Conservation (phyloP, 2,797 vertebrate species). For the Anabacerthia variegaticeps region DNA sequence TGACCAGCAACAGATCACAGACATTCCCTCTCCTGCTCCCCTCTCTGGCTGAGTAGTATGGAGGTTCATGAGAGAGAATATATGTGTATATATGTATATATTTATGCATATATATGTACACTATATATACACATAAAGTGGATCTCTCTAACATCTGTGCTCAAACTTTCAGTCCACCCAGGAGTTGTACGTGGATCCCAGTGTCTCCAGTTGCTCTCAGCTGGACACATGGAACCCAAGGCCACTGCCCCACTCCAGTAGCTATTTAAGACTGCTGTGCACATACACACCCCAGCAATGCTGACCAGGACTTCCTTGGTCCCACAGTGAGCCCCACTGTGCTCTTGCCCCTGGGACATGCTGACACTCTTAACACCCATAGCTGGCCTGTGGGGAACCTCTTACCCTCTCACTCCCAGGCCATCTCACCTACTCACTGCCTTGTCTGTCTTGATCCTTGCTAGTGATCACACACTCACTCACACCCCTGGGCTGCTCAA, state of each 20-base stretch:
- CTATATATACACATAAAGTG: neutral
- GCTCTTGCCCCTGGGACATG: neutral
- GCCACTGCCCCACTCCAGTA: too few species aligned
- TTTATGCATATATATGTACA: too few species aligned
- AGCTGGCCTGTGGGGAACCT: neutral
- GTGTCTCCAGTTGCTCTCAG: neutral
- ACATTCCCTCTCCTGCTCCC: neutral
- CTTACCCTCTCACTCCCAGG: neutral
- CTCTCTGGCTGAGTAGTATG: neutral
- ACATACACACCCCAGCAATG: neutral
- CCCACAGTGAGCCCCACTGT: neutral
- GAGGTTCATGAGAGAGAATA: neutral
- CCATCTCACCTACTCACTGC: neutral
- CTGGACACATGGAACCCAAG: neutral
- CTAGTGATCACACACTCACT: neutral
- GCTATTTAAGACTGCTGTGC: neutral
- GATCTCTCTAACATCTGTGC: neutral
- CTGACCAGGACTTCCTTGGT: neutral
- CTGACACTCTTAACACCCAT: neutral
- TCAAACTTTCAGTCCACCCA: neutral
- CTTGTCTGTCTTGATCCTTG: neutral
- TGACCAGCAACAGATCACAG: neutral
- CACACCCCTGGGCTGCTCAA: neutral
- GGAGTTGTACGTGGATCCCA: neutral
- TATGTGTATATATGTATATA: too few species aligned